Base-by-base conservation (phyloP, 2,797 vertebrate species). In the Pyrocephalus nanus region DNA sequence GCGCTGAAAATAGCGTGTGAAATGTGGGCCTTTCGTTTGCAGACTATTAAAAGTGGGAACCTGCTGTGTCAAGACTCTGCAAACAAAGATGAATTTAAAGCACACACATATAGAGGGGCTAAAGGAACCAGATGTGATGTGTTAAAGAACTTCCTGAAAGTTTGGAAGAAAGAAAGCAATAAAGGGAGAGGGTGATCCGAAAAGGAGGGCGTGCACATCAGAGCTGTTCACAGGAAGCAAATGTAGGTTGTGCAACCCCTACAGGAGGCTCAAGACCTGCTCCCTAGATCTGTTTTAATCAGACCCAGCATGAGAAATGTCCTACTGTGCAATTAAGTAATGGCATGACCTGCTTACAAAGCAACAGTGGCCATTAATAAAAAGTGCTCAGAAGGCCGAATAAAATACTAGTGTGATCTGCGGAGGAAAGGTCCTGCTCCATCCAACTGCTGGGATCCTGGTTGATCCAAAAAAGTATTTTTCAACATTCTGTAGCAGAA, bases 41-140 rank as follows among this genome's bases (percentile, higher is more conserved):
- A 96, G 95, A 79, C 93, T 95, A 95, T 96, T 95, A 95, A 90
- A 96, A 90, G 94, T 4, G 54, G 91, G 84, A 96, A 89, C 93
- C 93, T 0, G 79, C 95, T 96, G 96, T 87, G 93, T 93, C 86
- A 90, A 95, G 90, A 85, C 94, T 90, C 91, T 69, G 88, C 92
- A 95, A 95, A 97, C 88, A 94, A 94, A 94, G 95, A 96, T 62
- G 92, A 92, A 92, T 95, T 89, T 87, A 88, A 96, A 96, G 89
- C 90, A 92, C 77, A 65, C 66, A 65, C 74, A 87, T 94, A 96
- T 79, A 93, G 95, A 95, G 76, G 48, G 67, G 80, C 80, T 91
- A 40, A 88, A 95, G 95, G 77, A 92, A 89, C 77, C 77, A 94
- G 80, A 93, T 48, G 88, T 84, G 62, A 79, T 64, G 64, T 29